Evolutionary conservation across 2,797 vertebrate genomes (phyloP), one percentile per base, ranked within the genome.

Genomic region (Botia almorhae): DNA sequence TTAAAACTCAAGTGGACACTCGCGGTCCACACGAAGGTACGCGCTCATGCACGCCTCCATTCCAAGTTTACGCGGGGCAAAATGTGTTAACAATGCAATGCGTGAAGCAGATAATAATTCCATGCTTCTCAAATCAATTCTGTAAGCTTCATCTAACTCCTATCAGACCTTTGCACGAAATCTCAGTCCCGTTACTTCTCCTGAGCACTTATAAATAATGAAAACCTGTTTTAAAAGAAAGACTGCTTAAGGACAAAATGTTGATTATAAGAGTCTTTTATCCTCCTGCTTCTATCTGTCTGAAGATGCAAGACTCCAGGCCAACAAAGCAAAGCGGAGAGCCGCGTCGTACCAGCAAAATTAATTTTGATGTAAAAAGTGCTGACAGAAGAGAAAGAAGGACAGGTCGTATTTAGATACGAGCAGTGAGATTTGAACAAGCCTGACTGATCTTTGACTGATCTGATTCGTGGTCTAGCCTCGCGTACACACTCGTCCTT

Each of bases 121-220:
- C 94, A 93, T 96, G 95, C 95, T 96, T 95, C 96, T 95, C 94
- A 96, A 98, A 99, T 98, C 96, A 96, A 96, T 96, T 99, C 96
- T 95, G 94, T 93, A 94, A 95, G 96, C 96, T 98, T 95, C 94
- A 96, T 96, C 95, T 93, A 89, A 93, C 91, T 94, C 93, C 91
- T 95, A 96, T 97, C 94, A 96, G 93, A 93, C 93, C 94, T 94
- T 81, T 60, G 71, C 26, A 64, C 90, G 93, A 96, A 94, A 95
- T 96, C 96, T 96, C 95, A 96, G 94, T 94, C 95, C 94, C 88
- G 94, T 95, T 94, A 95, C 94, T 93, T 96, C 93, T 98, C 95
- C 94, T 95, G 96, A 94, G 95, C 96, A 95, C 95, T 97, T 97
- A 95, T 97, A 96, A 98, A 98, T 98, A 96, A 98, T 97, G 95